Percentiles rank a stretch among this genome's conserved stretches.
phyloP scores from a whole-genome alignment of 2,113 vertebrate genomes.

The Lipophrys pholis region DNA sequence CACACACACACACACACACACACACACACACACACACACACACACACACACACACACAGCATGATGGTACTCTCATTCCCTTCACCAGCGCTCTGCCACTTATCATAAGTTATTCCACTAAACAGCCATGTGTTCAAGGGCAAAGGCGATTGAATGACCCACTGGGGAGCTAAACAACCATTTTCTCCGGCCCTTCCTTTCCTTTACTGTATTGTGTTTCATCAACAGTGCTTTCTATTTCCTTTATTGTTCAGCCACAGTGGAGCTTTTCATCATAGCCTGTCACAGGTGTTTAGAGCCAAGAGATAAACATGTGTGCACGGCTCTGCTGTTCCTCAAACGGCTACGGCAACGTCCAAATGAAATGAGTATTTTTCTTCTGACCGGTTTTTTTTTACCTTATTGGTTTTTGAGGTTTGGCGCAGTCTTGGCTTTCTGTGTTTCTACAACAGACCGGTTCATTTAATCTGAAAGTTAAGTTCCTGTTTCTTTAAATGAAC shows the following conservation, averaged over 20 bases:
- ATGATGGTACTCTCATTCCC: constrained; percentile 1
- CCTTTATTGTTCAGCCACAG: constrained; percentile 62
- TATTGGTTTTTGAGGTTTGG: too few species aligned
- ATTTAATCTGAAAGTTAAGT: too few species aligned
- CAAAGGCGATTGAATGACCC: constrained; percentile 66
- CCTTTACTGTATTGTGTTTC: constrained; percentile 65
- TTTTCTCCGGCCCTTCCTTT: constrained; percentile 47
- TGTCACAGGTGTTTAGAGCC: constrained; percentile 64
- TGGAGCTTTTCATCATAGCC: constrained; percentile 58
- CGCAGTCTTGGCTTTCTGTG: too few species aligned
- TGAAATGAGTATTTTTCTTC: background rate
- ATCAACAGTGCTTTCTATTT: constrained; percentile 64
- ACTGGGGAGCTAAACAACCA: constrained; percentile 56
- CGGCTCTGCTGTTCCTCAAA: background rate
- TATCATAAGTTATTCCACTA: constrained; percentile 68
- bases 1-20: background rate
- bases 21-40: constrained; percentile 1
- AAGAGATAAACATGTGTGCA: constrained; percentile 32
- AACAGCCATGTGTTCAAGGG: constrained; percentile 68
- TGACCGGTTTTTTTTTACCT: too few species aligned
- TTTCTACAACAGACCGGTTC: too few species aligned
- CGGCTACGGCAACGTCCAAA: background rate
- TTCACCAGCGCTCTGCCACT: constrained; percentile 36
- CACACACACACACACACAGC: background rate
- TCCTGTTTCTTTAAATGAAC: too few species aligned